Evolutionary conservation across 2,888 invertebrate genomes (phyloP), one percentile per base, ranked within the genome.

Genomic region (Polydrusus pterygomalis): DNA sequence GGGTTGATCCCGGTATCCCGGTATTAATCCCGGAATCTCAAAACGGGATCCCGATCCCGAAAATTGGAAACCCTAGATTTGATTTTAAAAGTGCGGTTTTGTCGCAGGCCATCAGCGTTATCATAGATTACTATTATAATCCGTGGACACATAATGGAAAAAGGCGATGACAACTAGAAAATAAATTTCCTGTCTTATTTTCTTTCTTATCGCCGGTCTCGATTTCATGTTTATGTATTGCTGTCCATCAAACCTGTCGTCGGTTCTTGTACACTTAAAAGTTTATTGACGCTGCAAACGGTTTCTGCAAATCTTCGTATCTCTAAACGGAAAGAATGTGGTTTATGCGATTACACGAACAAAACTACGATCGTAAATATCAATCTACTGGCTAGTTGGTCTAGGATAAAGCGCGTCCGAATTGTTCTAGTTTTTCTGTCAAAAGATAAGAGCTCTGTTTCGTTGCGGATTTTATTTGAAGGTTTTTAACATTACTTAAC

Each of bases 201-300:
- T 65, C 73, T 47, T n/a, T 60, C 49, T 67, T 67, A 73, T 73
- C 73, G 60, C 34, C 60, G 49, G 60, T 73, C 73, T 56, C 34
- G 25, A 56, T 34, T 34, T 34, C 73, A 73, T 73, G 73, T 73
- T 73, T 65, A 67, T 67, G 51, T 34, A 49, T 65, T 38, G 73
- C 60, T 67, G 60, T 73, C 64, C 67, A 34, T 73, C 73, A 73
- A 73, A 73, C 67, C 67, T 73, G 73, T 73, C 73, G 73, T 49
- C 73, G 73, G 73, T 73, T 58, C 73, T 65, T 64, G 71, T 56
- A 64, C 71, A 71, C 64, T 71, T 71, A 65, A 63, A 63, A 67
- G 73, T 73, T 73, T 73, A 73, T 73, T 73, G 73, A 73, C 73
- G 73, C 64, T 45, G 51, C 40, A 15, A 56, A 45, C 65, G 17